Evolutionary conservation across 64 coral and sea anemone genomes (phyloP).

Genomic region (Exaiptasia diaphana): DNA sequence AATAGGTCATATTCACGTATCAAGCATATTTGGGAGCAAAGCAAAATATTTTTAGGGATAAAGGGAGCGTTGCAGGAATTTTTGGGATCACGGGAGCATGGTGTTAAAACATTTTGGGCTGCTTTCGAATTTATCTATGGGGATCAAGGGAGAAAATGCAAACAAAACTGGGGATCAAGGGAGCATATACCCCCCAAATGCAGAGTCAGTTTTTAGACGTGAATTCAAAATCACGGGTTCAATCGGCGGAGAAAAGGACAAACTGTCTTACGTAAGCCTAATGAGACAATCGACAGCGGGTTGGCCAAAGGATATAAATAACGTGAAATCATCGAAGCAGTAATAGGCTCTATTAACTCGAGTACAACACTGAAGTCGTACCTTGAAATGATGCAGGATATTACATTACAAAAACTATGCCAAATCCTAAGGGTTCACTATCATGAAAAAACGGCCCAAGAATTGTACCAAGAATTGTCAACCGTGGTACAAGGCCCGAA

Average conservation of each 20-base stretch:
- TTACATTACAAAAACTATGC: slow-evolving; percentile 1
- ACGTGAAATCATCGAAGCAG: slow-evolving; percentile 38
- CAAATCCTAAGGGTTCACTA: slow-evolving; percentile 51
- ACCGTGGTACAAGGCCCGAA: slow-evolving; percentile 40
- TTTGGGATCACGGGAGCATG: too few relatives aligned
- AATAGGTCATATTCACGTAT: too few relatives aligned
- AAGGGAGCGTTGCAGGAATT: too few relatives aligned
- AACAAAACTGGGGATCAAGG: too few relatives aligned
- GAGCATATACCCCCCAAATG: too few relatives aligned
- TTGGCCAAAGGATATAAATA: slow-evolving; percentile 44
- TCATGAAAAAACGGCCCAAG: slow-evolving; percentile 42
- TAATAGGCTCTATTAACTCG: slow-evolving; percentile 31
- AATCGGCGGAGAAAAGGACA: slow-evolving; percentile 37
- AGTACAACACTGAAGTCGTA: slow-evolving; percentile 14
- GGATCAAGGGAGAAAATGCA: too few relatives aligned
- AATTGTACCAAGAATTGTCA: slow-evolving; percentile 46
- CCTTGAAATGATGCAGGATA: slow-evolving; percentile 16
- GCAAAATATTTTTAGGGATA: too few relatives aligned
- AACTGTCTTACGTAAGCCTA: slow-evolving; percentile 40
- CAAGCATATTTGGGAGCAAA: too few relatives aligned
- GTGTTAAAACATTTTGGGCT: too few relatives aligned
- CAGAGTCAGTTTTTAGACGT: not conserved
- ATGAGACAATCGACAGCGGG: slow-evolving; percentile 53
- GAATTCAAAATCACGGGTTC: slow-evolving; percentile 31
- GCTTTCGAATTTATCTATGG: too few relatives aligned